phyloP scores from a whole-genome alignment of 1,140 invertebrate genomes.

The Elymnias hypermnestra region DNA sequence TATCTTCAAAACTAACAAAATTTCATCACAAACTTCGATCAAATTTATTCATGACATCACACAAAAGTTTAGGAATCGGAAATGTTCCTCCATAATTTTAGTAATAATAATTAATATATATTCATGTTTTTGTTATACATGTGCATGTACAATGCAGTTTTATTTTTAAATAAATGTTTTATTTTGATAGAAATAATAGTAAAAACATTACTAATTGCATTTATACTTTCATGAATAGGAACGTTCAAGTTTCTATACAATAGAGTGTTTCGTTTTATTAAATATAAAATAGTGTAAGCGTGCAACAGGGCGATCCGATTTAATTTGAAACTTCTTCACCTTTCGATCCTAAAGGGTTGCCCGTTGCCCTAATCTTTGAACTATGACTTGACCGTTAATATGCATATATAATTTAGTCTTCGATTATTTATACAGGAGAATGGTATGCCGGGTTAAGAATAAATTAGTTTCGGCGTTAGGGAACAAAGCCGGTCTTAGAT shows the following conservation, averaged over 20 bases:
- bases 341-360: conserved; percentile 63
- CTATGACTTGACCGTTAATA: conserved; percentile 75
- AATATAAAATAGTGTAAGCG: conserved; percentile 57
- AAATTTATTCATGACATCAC: too few relatives aligned
- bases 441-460: conserved; percentile 63
- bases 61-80: too few relatives aligned
- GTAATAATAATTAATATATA: too few relatives aligned
- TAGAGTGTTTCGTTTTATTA: conserved; percentile 48
- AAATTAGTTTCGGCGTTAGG: conserved; percentile 73
- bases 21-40: too few relatives aligned
- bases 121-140: too few relatives aligned
- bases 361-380: conserved; percentile 75
- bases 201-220: conserved; percentile 12
- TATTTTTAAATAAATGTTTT: too few relatives aligned
- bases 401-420: conserved; percentile 74
- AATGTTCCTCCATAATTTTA: too few relatives aligned
- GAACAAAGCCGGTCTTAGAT: conserved; percentile 63
- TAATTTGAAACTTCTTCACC: conserved; percentile 69
- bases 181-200: too few relatives aligned
- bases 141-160: too few relatives aligned
- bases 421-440: conserved; percentile 67
- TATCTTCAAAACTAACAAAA: too few relatives aligned
- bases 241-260: conserved; percentile 15
- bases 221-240: conserved; percentile 12
- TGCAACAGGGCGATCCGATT: conserved; percentile 55